Base-by-base conservation (phyloP, 2,797 vertebrate species). In the Coregonus ussuriensis region DNA sequence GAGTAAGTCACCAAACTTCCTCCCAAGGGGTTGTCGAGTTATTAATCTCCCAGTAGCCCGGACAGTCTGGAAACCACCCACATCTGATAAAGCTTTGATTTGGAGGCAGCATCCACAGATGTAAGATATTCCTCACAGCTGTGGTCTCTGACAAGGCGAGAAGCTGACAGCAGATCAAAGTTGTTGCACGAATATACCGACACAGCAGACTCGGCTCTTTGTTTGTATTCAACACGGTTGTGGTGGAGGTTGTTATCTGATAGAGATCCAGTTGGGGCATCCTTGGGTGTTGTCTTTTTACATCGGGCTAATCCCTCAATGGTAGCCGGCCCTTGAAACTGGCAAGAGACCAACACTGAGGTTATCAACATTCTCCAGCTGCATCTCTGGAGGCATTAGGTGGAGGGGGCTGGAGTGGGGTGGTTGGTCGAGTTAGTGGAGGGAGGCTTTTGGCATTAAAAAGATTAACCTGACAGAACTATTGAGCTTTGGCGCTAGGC, bases 401-500 rank as follows among this genome's bases (percentile, higher is more conserved):
- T 47, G 41, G 41, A 47, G 41, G 41, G 41, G 41, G 41, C 41
- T 47, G 41, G 41, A 47, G 41, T 11, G 41, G 41, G 2, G 41
- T 9, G 41, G 41, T 47, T 9, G 41, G 9, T 47, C 9, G 53
- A 62, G 7, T 41, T 25, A 51, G 54, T 52, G 63, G 13, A 3
- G 65, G 21, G 52, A 47, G 63, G 52, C 4, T 65, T 78, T 78
- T 88, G 87, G 80, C 83, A 75, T 87, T 87, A 87, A 85, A 89
- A 90, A 89, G 85, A 85, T 87, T 85, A 92, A 89, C 53, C 85
- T 90, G 89, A 90, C 89, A 91, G 87, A 89, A 85, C 82, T 84
- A 87, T 88, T 91, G 90, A 93, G 89, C 84, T 83, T 85, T 85
- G 82, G 85, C 33, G 33, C 2, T 33, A 33, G 33, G 33, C 33